Conservation (phyloP, 2,113 vertebrate genomes). For the Formicarius rufipectus region DNA sequence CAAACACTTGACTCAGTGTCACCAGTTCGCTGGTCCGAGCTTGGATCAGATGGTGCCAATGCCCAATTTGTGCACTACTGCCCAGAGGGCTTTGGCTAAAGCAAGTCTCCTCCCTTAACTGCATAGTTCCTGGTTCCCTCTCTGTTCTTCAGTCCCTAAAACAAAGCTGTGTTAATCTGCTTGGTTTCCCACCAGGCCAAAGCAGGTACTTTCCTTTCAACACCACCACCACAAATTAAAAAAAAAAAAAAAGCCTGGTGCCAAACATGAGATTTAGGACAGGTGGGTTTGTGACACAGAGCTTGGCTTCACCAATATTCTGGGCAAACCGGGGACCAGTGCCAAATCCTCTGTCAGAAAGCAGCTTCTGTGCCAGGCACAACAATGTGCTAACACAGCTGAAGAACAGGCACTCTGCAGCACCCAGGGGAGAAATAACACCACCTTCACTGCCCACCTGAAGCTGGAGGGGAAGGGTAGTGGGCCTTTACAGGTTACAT, state of each 20-base stretch:
- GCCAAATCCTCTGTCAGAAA: background rate
- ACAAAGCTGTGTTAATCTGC: background rate
- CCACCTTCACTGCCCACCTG: background rate
- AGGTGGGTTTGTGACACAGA: background rate
- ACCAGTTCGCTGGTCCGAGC: background rate
- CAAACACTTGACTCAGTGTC: background rate
- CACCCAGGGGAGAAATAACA: background rate
- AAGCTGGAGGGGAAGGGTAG: background rate
- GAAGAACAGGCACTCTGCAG: background rate
- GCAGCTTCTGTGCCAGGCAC: background rate
- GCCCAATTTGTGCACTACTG: accelerated
- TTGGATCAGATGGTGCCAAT: background rate
- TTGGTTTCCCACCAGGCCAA: background rate
- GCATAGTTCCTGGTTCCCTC: background rate
- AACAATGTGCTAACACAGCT: background rate
- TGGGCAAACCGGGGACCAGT: background rate
- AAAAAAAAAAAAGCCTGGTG: background rate
- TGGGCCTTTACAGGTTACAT: background rate
- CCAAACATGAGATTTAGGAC: background rate
- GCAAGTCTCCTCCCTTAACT: background rate
- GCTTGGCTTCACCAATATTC: background rate
- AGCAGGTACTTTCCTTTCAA: background rate
- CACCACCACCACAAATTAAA: background rate
- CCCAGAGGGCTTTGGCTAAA: background rate
- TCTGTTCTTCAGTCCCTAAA: background rate